Evolutionary conservation across 2,888 invertebrate genomes (phyloP), one percentile per base, ranked within the genome.

Genomic region (Caenorhabditis becei): DNA sequence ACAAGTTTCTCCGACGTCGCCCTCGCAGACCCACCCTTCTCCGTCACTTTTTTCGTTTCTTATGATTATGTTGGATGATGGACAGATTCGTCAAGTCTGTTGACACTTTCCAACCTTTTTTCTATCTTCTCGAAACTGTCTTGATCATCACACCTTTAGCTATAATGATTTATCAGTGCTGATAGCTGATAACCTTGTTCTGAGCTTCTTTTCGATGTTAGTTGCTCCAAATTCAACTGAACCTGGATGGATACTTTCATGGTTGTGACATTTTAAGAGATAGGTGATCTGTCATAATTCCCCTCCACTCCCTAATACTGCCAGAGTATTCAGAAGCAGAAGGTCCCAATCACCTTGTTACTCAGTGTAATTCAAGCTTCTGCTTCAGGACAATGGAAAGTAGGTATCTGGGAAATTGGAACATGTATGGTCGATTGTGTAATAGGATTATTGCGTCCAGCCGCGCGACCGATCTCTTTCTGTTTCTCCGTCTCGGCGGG

Each of bases 351-450:
- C 20, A n/a, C 5, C 47, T 3, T 47, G 14, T 16, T 20, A 28
- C 18, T 35, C 28, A n/a, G 14, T 1, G 37, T 35, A 58, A 37
- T 10, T 49, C 58, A 49, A 71, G 61, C 70, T 44, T 59, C 47
- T 59, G 41, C 11, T 41, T 71, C 41, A 24, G 54, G 63, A 63
- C 28, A 74, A 62, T 63, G 26, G 72, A 74, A 74, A 74, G 72
- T 72, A 65, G 72, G 72, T 74, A 74, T 74, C 63, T 58, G 65
- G 62, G 65, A 74, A 74, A 62, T 63, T 63, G 72, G 72, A 65
- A 74, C 72, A 65, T 74, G 72, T 74, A 74, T 74, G 72, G 72
- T 65, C 58, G 72, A 74, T 74, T 74, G 72, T 74, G 72, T 74
- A 74, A 74, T 74, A 74, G 72, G 72, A 74, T 74, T 74, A 74